Base-by-base conservation (phyloP, 2,888 invertebrate genomes). In the Yponomeuta sedellus region DNA sequence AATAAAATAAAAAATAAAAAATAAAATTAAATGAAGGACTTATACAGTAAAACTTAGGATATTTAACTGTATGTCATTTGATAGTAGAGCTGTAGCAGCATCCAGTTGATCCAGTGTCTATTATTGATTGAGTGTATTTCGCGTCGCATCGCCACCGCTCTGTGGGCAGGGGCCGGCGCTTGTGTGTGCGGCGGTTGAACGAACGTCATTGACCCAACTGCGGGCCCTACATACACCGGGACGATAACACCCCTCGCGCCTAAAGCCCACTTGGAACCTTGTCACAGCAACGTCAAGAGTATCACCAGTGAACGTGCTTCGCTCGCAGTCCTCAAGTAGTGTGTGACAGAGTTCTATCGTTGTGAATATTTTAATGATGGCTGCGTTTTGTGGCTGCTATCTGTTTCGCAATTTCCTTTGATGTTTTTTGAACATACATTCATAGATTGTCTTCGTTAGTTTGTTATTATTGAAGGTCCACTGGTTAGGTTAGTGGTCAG, bases 171-270 rank as follows among this genome's bases (percentile, higher is more conserved):
- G 86, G 87, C 80, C 85, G 80, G 76, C 88, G 86, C 88, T 87
- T 86, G 88, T 83, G 81, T 83, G 77, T 75, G 88, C 87, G 87
- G 75, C 81, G 85, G 88, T 88, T 89, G 80, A 86, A 88, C 81
- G 90, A 89, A 87, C 90, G 90, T 86, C 89, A 89, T 90, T 90
- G 90, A 90, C 90, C 90, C 87, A 89, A 80, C 90, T 89, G 74
- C 73, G 79, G 78, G 84, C 74, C 82, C 86, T 85, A 88, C 84
- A 82, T 86, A 80, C 77, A 79, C 70, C 73, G 80, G 76, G 77
- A 77, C 76, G 88, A 85, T 86, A 88, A 86, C 85, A 86, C 86
- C 88, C 86, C 86, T 64, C 56, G 22, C 81, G 76, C 74, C 70
- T 52, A 16, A 52, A 52, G 44, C 44, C 44, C 44, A 52, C 44